Percentiles rank a stretch among this genome's conserved stretches.
These are phyloP conservation scores for Cataglyphis rosenhaueri DNA, from an alignment of 2,888 invertebrate genomes.

Conservation along the genomic window DNA sequence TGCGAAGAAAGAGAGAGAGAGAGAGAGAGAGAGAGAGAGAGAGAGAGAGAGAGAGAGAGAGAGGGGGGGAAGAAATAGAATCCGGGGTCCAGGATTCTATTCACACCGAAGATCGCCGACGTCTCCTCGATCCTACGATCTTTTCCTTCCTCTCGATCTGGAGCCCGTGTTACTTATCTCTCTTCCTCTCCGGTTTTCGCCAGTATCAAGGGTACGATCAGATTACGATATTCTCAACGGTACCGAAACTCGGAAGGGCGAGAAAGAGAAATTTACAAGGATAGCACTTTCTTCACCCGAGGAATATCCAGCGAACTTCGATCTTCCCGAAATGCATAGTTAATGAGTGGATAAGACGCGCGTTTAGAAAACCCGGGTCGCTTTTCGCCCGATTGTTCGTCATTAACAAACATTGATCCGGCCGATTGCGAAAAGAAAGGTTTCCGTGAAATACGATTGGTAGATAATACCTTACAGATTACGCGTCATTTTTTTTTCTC, in stretches of 20 bases:
- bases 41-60: background rate
- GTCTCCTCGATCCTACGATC: constrained; percentile 18
- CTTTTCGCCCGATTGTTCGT: constrained; percentile 52
- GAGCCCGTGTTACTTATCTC: constrained; percentile 2
- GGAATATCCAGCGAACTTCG: constrained; percentile 57
- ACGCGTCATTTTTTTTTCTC: constrained; percentile 2
- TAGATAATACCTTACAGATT: constrained; percentile 44
- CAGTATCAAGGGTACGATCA: constrained; percentile 68
- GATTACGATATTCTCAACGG: constrained; percentile 62
- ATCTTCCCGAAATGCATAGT: constrained; percentile 70
- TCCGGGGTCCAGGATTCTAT: background rate
- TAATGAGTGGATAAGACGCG: constrained; percentile 66
- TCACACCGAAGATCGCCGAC: constrained; percentile 55
- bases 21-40: background rate
- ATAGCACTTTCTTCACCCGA: constrained; percentile 59
- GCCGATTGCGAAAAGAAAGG: constrained; percentile 21
- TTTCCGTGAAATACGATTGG: constrained; percentile 43
- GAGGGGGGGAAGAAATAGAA: background rate
- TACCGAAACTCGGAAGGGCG: constrained; percentile 42
- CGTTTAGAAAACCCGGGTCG: constrained; percentile 51
- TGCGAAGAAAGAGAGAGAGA: constrained; percentile 70
- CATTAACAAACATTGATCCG: constrained; percentile 55
- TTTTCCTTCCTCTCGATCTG: constrained; percentile 6
- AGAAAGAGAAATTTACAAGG: constrained; percentile 71
- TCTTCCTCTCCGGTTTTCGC: constrained; percentile 22